Conservation (phyloP, 2,888 invertebrate species). For the Pedicia rivosa region DNA sequence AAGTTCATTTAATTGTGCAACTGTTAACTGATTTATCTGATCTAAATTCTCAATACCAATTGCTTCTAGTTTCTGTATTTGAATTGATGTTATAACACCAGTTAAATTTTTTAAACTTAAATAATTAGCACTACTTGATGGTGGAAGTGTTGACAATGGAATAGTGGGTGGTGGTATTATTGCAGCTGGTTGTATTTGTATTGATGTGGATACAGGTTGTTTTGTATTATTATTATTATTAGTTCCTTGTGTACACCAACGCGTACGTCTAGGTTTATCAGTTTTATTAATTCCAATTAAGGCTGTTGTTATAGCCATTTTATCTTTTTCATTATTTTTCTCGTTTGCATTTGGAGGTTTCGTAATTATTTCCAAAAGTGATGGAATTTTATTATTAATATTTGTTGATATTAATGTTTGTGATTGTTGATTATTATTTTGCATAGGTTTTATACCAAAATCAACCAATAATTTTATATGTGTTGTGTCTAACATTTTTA, state of each 20-base stretch:
- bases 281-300: conserved; percentile 6
- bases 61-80: conserved; percentile 40
- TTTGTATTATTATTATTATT: neutral
- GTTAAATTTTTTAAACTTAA: conserved; percentile 40
- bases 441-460: conserved; percentile 21
- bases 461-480: conserved; percentile 33
- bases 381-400: conserved; percentile 18
- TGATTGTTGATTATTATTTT: conserved; percentile 11
- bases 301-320: conserved; percentile 10
- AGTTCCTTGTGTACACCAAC: neutral
- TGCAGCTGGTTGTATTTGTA: neutral
- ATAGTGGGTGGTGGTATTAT: neutral
- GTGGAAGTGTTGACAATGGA: conserved; percentile 9
- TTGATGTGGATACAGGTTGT: neutral
- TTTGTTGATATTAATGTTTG: conserved; percentile 8
- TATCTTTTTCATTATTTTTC: conserved; percentile 5
- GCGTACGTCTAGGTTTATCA: neutral
- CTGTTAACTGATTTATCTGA: conserved; percentile 42
- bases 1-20: conserved; percentile 41
- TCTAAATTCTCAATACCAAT: conserved; percentile 44
- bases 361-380: conserved; percentile 26
- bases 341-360: conserved; percentile 14
- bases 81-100: conserved; percentile 37
- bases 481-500: conserved; percentile 33
- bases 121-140: conserved; percentile 20